A percentile compares a stretch with the other conserved stretches of the same genome.
These are phyloP conservation scores for Gymnoscopelus braueri DNA, from an alignment of 2,797 vertebrate species.

Conservation along the genomic window DNA sequence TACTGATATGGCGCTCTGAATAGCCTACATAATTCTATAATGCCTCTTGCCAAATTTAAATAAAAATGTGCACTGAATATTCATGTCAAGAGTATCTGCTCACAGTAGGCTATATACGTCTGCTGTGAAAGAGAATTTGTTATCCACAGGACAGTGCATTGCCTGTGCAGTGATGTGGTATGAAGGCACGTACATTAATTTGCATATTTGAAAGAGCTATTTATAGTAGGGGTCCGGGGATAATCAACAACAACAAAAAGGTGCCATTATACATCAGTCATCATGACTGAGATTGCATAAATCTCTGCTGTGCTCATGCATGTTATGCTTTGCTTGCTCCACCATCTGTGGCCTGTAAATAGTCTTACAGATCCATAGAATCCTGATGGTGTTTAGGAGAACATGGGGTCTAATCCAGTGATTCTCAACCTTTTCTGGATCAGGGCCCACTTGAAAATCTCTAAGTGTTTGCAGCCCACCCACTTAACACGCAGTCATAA, in stretches of 20 bases:
- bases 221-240: background rate
- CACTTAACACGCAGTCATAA: too few relatives aligned
- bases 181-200: background rate
- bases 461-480: too few relatives aligned
- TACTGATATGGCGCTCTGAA: slow-evolving; percentile 11
- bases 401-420: slow-evolving; percentile 24
- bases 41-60: slow-evolving; percentile 12
- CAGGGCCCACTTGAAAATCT: too few relatives aligned
- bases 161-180: background rate
- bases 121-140: slow-evolving; percentile 32
- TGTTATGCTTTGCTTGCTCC: slow-evolving; percentile 35
- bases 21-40: slow-evolving; percentile 24
- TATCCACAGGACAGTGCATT: slow-evolving; percentile 27
- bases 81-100: slow-evolving; percentile 2
- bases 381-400: slow-evolving; percentile 19
- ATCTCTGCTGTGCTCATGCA: slow-evolving; percentile 30
- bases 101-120: background rate
- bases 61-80: slow-evolving; percentile 27
- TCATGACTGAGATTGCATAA: slow-evolving; percentile 31
- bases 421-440: too few relatives aligned
- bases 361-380: slow-evolving; percentile 14
- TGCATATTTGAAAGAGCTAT: slow-evolving; percentile 7
- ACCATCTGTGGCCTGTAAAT: slow-evolving; percentile 30
- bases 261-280: slow-evolving; percentile 33
- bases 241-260: slow-evolving; percentile 21